Evolutionary conservation across 2,113 vertebrate genomes (phyloP).

Genomic region (Rattus rattus): DNA sequence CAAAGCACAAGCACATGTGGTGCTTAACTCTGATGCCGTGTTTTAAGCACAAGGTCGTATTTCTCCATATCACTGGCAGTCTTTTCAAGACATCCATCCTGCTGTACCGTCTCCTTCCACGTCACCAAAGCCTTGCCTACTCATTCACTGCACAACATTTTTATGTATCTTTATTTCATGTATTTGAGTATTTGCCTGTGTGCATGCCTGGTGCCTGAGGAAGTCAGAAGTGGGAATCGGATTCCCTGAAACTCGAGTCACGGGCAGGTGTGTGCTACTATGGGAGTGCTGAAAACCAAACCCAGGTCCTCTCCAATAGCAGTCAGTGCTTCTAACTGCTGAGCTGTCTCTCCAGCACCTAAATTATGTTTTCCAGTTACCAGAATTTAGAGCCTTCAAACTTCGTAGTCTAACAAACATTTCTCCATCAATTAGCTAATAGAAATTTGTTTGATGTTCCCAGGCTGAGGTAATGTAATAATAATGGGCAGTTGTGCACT

Average conservation of each 20-base stretch:
- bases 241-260: background rate
- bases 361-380: background rate
- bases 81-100: constrained; percentile 6
- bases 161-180: background rate
- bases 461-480: background rate
- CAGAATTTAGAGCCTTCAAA: background rate
- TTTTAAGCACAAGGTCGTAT: background rate
- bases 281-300: background rate
- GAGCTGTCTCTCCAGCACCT: background rate
- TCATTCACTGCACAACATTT: background rate
- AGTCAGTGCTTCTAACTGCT: background rate
- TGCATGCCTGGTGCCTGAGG: background rate
- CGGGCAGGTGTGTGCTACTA: background rate
- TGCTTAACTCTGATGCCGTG: background rate
- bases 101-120: background rate
- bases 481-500: background rate
- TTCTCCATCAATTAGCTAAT: background rate
- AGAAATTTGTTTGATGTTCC: background rate
- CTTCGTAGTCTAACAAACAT: constrained; percentile 3
- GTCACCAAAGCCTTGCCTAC: background rate
- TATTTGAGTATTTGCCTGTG: background rate
- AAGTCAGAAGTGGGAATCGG: background rate
- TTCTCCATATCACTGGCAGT: background rate
- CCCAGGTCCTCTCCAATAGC: background rate
- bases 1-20: background rate